These are phyloP conservation scores for Drosophila helvetica DNA, from an alignment of 2,888 invertebrate species.

Conservation along the genomic window DNA sequence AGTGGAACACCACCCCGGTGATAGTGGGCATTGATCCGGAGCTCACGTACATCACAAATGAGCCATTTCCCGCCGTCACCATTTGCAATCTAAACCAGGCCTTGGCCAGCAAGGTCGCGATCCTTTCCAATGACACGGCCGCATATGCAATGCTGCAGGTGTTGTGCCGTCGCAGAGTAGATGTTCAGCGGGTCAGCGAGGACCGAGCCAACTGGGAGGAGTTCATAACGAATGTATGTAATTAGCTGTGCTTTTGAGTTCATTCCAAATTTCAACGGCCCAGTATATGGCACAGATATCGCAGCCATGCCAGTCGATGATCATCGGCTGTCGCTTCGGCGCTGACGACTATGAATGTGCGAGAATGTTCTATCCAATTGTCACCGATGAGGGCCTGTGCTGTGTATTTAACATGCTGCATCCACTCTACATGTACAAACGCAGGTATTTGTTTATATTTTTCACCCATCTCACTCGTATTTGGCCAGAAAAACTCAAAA, in stretches of 20 bases:
- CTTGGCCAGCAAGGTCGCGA: slow-evolving; percentile 86
- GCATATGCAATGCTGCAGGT: slow-evolving; percentile 57
- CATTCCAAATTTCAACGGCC: not conserved
- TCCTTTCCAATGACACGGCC: slow-evolving; percentile 31
- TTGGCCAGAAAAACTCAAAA: not conserved
- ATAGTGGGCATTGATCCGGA: slow-evolving; percentile 91
- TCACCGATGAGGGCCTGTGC: slow-evolving; percentile 93
- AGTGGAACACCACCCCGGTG: slow-evolving; percentile 90
- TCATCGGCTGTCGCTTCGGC: slow-evolving; percentile 88
- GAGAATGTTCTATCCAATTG: slow-evolving; percentile 88
- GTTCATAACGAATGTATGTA: slow-evolving; percentile 73
- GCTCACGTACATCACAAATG: slow-evolving; percentile 87
- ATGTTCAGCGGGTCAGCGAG: slow-evolving; percentile 32
- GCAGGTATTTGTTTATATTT: slow-evolving; percentile 49
- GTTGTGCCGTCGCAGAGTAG: slow-evolving; percentile 69
- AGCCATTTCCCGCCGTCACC: slow-evolving; percentile 93
- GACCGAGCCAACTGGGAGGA: slow-evolving; percentile 72
- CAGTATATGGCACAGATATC: slow-evolving; percentile 86
- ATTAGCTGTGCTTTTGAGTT: not conserved
- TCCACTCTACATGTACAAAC: slow-evolving; percentile 81
- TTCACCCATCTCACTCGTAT: not conserved
- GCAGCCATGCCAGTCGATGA: slow-evolving; percentile 89
- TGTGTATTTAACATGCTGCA: slow-evolving; percentile 92
- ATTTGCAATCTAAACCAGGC: slow-evolving; percentile 94
- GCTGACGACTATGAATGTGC: slow-evolving; percentile 86